Evolutionary conservation across 2,113 vertebrate species (phyloP).

Genomic region (Phrynosoma blainvillii): DNA sequence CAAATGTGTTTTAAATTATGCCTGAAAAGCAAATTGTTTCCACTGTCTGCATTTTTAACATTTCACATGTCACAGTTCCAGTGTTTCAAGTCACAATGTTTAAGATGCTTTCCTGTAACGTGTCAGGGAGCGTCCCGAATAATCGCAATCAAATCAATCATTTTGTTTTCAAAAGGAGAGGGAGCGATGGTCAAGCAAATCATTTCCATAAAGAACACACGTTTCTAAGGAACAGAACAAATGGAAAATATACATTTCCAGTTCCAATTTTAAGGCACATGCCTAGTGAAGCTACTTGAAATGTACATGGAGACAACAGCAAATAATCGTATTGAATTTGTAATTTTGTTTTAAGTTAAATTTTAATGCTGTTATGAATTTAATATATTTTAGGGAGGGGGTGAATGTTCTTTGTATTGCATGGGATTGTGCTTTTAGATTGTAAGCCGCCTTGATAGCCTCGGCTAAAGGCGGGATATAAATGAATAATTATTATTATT

Average conservation of each 20-base stretch:
- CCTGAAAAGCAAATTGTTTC: background rate
- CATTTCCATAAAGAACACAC: background rate
- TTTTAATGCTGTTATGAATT: too few species aligned
- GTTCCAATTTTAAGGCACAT: background rate
- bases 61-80: slow-evolving; percentile 5
- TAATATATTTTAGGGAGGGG: too few species aligned
- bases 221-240: background rate
- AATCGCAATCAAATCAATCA: background rate
- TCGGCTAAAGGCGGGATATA: too few species aligned
- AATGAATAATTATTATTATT: too few species aligned
- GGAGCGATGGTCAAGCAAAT: background rate
- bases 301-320: too few species aligned
- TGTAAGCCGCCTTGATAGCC: too few species aligned
- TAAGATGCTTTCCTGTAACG: slow-evolving; percentile 6
- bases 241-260: background rate
- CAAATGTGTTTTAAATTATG: slow-evolving; percentile 16
- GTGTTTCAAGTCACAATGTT: background rate
- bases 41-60: background rate
- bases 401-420: too few species aligned
- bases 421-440: too few species aligned
- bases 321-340: too few species aligned
- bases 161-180: background rate
- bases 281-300: background rate
- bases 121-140: background rate
- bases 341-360: too few species aligned